A percentile compares a stretch with the other conserved stretches of the same genome.
phyloP scores from a whole-genome alignment of 2,888 invertebrate genomes.

The Bedellia somnulentella region DNA sequence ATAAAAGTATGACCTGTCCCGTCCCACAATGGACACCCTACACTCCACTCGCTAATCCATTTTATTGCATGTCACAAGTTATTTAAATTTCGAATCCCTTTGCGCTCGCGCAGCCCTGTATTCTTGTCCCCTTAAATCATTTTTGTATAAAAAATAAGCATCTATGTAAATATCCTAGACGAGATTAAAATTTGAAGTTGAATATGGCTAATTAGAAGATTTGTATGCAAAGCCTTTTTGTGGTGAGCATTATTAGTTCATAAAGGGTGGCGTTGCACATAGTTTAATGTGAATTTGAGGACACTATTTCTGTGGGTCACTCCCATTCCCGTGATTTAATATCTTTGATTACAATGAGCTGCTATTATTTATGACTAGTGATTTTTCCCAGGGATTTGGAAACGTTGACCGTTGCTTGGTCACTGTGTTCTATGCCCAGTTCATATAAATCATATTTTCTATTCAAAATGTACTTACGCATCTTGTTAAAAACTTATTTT shows the following conservation, averaged over 20 bases:
- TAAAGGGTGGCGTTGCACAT: slow-evolving; percentile 37
- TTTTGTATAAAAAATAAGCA: slow-evolving; percentile 23
- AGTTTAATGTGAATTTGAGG: slow-evolving; percentile 41
- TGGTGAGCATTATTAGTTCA: slow-evolving; percentile 51
- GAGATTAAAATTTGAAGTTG: slow-evolving; percentile 42
- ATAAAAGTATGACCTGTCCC: slow-evolving; percentile 17
- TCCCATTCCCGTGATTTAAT: slow-evolving; percentile 47
- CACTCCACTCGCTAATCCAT: slow-evolving; percentile 45
- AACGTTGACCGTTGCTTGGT: slow-evolving; percentile 21
- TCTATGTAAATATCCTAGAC: slow-evolving; percentile 43
- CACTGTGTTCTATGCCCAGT: no score
- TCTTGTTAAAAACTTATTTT: no score
- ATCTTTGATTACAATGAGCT: slow-evolving; percentile 40
- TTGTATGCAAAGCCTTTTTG: slow-evolving; percentile 57
- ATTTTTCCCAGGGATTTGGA: slow-evolving; percentile 14
- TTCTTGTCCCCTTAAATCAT: slow-evolving; percentile 41
- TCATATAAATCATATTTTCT: no score
- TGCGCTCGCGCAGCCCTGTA: slow-evolving; percentile 3
- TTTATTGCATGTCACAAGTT: slow-evolving; percentile 50
- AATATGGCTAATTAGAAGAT: slow-evolving; percentile 55
- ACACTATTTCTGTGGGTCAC: slow-evolving; percentile 34
- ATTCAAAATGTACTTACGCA: no score
- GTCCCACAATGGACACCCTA: slow-evolving; percentile 23
- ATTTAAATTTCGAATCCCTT: slow-evolving; percentile 6
- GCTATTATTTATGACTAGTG: slow-evolving; percentile 41